Percentiles rank a stretch among this genome's conserved stretches.
phyloP scores from a whole-genome alignment of 2,888 invertebrate species.

The Ditula angustiorana region DNA sequence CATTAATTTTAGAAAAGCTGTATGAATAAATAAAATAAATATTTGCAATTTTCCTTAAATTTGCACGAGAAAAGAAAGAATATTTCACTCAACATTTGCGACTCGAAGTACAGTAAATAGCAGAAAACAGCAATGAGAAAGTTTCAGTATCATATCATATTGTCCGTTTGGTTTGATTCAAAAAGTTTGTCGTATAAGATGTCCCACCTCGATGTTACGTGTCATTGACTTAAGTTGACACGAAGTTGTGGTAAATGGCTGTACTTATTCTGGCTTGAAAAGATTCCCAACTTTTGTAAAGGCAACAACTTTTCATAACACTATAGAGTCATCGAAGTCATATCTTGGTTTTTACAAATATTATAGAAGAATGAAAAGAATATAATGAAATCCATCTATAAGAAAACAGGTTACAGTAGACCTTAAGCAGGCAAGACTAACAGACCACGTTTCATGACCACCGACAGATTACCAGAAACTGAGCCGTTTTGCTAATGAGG shows the following conservation, averaged over 20 bases:
- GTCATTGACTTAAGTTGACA: constrained; percentile 48
- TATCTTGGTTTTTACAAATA: not conserved
- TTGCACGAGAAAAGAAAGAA: too few species aligned
- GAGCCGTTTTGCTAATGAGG: too few species aligned
- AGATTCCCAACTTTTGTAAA: constrained; percentile 18
- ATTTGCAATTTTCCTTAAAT: too few species aligned
- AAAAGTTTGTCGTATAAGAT: constrained; percentile 40
- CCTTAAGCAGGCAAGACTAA: too few species aligned
- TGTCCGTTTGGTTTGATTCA: constrained; percentile 40
- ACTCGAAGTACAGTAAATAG: not conserved
- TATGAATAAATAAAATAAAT: too few species aligned
- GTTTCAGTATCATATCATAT: constrained; percentile 33
- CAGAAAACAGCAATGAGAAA: constrained; percentile 1
- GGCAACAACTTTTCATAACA: constrained; percentile 6
- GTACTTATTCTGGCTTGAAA: constrained; percentile 21
- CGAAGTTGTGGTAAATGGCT: constrained; percentile 42
- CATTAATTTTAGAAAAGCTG: too few species aligned
- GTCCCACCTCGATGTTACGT: constrained; percentile 49
- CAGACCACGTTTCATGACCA: too few species aligned
- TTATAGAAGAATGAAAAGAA: too few species aligned
- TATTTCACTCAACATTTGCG: too few species aligned
- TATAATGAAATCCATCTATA: too few species aligned
- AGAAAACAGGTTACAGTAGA: too few species aligned
- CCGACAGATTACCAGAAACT: too few species aligned
- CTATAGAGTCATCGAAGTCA: not conserved